These are phyloP conservation scores for Rhincodon typus DNA, from an alignment of 2,797 vertebrate species.

Conservation along the genomic window DNA sequence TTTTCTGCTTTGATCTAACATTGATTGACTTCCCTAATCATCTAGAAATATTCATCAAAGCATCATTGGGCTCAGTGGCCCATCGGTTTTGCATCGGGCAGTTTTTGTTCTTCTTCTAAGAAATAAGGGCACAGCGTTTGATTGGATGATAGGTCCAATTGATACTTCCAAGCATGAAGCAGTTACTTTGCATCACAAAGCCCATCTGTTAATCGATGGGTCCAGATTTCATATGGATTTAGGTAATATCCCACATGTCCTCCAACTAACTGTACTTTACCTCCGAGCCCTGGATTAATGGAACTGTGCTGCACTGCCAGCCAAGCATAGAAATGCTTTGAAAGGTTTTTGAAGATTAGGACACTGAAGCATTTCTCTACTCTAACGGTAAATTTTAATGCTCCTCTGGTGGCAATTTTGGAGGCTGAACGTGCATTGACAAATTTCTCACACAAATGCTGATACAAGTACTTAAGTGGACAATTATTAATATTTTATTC, in stretches of 20 bases:
- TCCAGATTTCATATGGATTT: not conserved
- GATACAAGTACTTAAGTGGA: too few relatives aligned
- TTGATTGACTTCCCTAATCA: not conserved
- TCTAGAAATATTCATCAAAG: constrained; percentile 31
- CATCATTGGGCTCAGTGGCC: not conserved
- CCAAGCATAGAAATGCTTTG: not conserved
- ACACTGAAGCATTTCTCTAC: not conserved
- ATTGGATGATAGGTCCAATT: not conserved
- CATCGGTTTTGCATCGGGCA: not conserved
- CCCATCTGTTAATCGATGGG: not conserved
- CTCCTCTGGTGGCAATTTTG: not conserved
- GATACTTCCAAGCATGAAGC: not conserved
- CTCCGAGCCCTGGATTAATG: not conserved
- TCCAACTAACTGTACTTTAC: not conserved
- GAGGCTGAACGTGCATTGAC: not conserved
- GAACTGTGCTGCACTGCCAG: not conserved
- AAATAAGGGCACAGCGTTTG: too few relatives aligned
- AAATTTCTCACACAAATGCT: too few relatives aligned
- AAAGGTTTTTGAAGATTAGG: not conserved
- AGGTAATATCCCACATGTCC: not conserved
- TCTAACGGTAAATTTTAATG: not conserved
- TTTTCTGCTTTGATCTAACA: not conserved
- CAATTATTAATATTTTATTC: too few relatives aligned
- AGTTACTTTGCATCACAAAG: not conserved
- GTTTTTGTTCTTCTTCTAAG: not conserved